Percentiles rank a stretch among this genome's conserved stretches.
Conservation (phyloP, 1,140 invertebrate genomes). For the Conopomorpha cramerella region DNA sequence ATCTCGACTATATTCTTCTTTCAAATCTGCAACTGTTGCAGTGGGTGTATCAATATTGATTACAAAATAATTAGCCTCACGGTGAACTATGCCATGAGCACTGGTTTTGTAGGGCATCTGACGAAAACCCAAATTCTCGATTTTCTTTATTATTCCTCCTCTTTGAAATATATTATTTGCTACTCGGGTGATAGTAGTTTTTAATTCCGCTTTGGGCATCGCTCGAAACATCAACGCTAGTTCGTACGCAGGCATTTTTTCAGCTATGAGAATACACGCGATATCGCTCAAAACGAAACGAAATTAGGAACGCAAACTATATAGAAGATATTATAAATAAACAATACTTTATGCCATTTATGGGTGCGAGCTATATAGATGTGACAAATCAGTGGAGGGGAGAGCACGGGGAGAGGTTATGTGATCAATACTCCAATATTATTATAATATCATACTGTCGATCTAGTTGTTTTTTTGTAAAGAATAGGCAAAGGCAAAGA, state of each 20-base stretch:
- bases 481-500: no score
- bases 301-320: no score
- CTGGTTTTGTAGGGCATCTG: slow-evolving; percentile 74
- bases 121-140: slow-evolving; percentile 79
- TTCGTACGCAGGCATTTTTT: slow-evolving; percentile 68
- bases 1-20: slow-evolving; percentile 72
- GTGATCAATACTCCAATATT: no score
- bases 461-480: no score
- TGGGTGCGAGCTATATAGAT: no score
- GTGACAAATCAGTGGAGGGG: no score
- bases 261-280: no score
- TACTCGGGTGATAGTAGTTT: slow-evolving; percentile 68
- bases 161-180: slow-evolving; percentile 72
- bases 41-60: slow-evolving; percentile 75
- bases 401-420: no score
- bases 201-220: slow-evolving; percentile 70
- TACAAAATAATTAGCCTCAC: slow-evolving; percentile 75
- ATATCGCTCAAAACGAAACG: no score
- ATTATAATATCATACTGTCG: no score
- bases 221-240: slow-evolving; percentile 64
- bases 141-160: slow-evolving; percentile 77
- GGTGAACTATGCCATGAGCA: slow-evolving; percentile 66
- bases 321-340: no score
- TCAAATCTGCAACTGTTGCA: slow-evolving; percentile 57
- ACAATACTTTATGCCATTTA: no score